Base-by-base conservation (phyloP, 2,113 vertebrate species). In the Rhadina sibilatrix region DNA sequence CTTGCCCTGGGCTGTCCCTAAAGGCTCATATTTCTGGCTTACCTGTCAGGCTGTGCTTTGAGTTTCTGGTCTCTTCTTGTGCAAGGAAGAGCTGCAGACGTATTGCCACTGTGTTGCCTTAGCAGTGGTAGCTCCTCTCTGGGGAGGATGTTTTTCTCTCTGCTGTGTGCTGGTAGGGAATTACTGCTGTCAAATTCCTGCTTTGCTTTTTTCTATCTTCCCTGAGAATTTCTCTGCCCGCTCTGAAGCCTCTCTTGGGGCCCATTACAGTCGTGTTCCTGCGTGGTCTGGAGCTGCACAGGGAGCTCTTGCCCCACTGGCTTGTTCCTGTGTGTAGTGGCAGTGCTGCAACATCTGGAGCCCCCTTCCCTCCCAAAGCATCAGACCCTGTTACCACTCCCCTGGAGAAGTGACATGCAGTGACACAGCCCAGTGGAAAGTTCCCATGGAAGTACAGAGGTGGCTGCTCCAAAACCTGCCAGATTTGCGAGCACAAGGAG, bases 351-450 rank as follows among this genome's bases (percentile, higher is more conserved):
- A 10, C 1, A 3, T 38, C 72, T 61, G 68, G 37, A 83, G 33
- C 28, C 20, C 15, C 44, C 33, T 74, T 59, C 47, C 42, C 52
- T 57, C 83, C 42, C 1, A 1, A 52, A 53, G 2, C 75, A 53
- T n/a, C 85, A 35, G 50, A 4, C 42, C 57, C 15, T 31, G 14
- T 20, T 52, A 37, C 37, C 46, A 12, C 3, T 63, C 30, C 14
- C 47, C 44, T 70, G 7, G 15, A 89, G 92, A 75, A 82, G 59
- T 18, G 44, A 35, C 21, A 3, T 31, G n/a, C 46, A n/a, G 57
- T 69, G 76, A 25, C 33, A 70, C 42, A 90, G 74, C 53, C 76
- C 47, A 70, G 61, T 95, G 89, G 86, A 95, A 94, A 92, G 82
- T 87, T 94, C 89, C 90, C 54, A 37, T 79, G 37, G 77, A 92